These are phyloP conservation scores for Hydroisotoma schaefferi DNA, from an alignment of 2,888 invertebrate species.

Conservation along the genomic window DNA sequence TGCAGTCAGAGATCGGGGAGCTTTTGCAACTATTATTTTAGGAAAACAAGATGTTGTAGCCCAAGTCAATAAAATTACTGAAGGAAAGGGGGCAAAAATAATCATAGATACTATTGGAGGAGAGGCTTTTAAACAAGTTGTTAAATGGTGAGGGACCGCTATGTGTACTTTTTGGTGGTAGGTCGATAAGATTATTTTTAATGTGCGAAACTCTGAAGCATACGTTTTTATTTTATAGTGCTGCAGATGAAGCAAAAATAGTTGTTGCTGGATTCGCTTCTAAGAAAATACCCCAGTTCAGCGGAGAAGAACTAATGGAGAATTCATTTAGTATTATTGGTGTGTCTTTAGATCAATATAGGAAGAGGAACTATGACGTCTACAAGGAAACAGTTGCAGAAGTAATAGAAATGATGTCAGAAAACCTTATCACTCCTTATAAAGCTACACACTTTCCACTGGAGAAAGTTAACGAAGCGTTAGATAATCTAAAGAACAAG, in stretches of 20 bases:
- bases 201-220: neutral
- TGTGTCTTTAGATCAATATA: conserved; percentile 56
- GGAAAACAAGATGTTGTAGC: conserved; percentile 56
- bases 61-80: conserved; percentile 59
- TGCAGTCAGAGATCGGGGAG: conserved; percentile 54
- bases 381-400: conserved; percentile 61
- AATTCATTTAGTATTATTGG: conserved; percentile 57
- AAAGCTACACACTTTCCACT: conserved; percentile 59
- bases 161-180: neutral
- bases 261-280: conserved; percentile 57
- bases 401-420: conserved; percentile 61
- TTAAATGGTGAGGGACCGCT: conserved; percentile 57
- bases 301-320: conserved; percentile 43
- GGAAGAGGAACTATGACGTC: conserved; percentile 56
- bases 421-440: conserved; percentile 61
- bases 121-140: conserved; percentile 58
- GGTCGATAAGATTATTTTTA: neutral
- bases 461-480: conserved; percentile 61
- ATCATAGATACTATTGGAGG: conserved; percentile 66
- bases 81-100: conserved; percentile 61
- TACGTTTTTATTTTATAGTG: conserved; percentile 52
- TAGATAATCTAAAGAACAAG: conserved; percentile 58
- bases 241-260: conserved; percentile 58
- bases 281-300: conserved; percentile 54
- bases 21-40: conserved; percentile 62